Conservation (phyloP, 1,140 invertebrate genomes). For the Caenorhabditis brenneri region DNA sequence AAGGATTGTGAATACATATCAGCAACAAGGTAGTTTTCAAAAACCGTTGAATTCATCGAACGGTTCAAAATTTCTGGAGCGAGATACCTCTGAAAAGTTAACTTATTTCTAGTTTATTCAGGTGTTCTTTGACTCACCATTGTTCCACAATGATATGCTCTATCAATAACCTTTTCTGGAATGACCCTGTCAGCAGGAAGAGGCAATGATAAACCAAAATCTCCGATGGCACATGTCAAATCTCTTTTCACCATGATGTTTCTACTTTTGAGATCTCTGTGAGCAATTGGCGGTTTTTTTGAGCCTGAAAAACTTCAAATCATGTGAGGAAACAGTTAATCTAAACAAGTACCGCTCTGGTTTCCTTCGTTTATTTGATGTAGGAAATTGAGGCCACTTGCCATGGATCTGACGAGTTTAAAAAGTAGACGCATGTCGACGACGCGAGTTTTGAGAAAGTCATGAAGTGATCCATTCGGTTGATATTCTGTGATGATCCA, state of each 20-base stretch:
- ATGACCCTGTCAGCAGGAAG: neutral
- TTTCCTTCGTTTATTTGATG: neutral
- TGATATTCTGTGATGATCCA: neutral
- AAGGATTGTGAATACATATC: conserved; percentile 30
- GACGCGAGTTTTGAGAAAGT: neutral
- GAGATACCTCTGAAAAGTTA: conserved; percentile 35
- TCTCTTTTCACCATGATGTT: conserved; percentile 42
- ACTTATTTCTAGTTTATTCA: neutral
- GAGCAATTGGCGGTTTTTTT: neutral
- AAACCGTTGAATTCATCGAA: neutral
- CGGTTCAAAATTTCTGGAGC: conserved; percentile 19
- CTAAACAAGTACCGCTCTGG: neutral
- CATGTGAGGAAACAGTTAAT: neutral
- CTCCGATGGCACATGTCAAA: conserved; percentile 20
- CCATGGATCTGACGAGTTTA: neutral
- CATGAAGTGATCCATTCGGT: neutral
- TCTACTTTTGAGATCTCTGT: conserved; percentile 20
- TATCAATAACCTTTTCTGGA: neutral
- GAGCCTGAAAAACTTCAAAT: neutral
- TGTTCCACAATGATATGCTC: conserved; percentile 34
- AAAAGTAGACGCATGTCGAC: neutral
- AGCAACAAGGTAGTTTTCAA: neutral
- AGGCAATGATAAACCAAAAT: neutral
- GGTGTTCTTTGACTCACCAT: neutral
- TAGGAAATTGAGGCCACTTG: neutral